Evolutionary conservation across 2,113 vertebrate genomes (phyloP).

Genomic region (Elanus axillaris): DNA sequence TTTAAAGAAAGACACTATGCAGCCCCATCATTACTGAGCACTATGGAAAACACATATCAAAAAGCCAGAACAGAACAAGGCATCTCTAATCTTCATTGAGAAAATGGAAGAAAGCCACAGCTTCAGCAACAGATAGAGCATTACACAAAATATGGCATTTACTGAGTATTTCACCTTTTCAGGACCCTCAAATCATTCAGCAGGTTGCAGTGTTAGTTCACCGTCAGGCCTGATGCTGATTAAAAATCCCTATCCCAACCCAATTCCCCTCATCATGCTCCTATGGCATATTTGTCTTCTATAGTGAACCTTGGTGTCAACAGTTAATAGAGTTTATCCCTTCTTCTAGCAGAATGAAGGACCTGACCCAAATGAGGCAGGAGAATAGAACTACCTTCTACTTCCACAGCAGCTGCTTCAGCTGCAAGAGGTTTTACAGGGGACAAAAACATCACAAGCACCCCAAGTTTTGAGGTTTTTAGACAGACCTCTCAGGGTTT

Average conservation of each 20-base stretch:
- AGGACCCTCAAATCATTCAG: background rate
- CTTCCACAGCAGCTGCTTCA: background rate
- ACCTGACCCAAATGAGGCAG: background rate
- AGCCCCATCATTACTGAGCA: background rate
- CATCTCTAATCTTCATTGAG: background rate
- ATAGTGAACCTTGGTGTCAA: background rate
- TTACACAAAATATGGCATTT: background rate
- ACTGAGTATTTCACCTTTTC: background rate
- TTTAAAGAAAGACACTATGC: background rate
- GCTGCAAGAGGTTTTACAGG: background rate
- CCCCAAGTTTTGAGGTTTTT: background rate
- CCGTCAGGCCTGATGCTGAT: background rate
- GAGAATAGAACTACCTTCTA: background rate
- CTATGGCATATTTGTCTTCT: background rate
- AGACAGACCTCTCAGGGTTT: background rate
- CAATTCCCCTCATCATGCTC: background rate
- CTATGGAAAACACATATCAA: background rate
- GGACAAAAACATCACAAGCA: background rate
- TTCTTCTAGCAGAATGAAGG: background rate
- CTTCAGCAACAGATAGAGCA: background rate
- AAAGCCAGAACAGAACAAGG: background rate
- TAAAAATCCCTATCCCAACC: conserved; percentile 15
- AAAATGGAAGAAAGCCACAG: background rate
- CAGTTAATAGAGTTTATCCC: background rate
- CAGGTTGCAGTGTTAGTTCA: background rate